Conservation (phyloP, 1,140 invertebrate species). For the Thaumatotibia leucotreta region DNA sequence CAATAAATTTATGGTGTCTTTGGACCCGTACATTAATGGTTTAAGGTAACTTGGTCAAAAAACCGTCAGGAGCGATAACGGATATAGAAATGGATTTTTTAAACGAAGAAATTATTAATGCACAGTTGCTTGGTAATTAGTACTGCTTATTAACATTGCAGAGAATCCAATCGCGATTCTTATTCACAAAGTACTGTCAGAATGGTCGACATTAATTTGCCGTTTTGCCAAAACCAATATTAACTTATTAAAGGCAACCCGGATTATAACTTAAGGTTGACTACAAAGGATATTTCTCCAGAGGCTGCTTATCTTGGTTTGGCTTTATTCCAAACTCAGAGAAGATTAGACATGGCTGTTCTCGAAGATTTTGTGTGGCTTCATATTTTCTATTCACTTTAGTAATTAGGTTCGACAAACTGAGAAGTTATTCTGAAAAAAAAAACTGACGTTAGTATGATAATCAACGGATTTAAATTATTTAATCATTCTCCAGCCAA, state of each 20-base stretch:
- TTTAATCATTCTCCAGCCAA: no score
- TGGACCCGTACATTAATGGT: no score
- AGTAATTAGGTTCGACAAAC: no score
- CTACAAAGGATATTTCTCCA: conserved; percentile 6
- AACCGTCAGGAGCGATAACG: no score
- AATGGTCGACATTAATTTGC: conserved; percentile 1
- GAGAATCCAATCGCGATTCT: not conserved
- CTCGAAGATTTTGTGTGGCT: not conserved
- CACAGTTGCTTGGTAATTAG: not conserved
- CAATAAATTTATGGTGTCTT: no score
- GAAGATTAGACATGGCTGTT: not conserved
- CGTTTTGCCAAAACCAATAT: conserved; percentile 7
- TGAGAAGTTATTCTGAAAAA: no score
- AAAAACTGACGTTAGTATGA: no score
- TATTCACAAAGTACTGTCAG: not conserved
- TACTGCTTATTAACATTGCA: not conserved
- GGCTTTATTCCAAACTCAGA: conserved; percentile 1
- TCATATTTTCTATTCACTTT: not conserved
- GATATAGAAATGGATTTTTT: no score
- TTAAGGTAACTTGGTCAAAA: no score
- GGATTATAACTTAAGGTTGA: conserved; percentile 13
- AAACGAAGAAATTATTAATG: no score
- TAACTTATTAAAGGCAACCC: conserved; percentile 8
- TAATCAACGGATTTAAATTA: no score
- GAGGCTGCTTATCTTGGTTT: not conserved